Percentiles rank a stretch among this genome's conserved stretches.
Evolutionary conservation across 2,888 invertebrate species (phyloP).

Genomic region (Fabriciana adippe): DNA sequence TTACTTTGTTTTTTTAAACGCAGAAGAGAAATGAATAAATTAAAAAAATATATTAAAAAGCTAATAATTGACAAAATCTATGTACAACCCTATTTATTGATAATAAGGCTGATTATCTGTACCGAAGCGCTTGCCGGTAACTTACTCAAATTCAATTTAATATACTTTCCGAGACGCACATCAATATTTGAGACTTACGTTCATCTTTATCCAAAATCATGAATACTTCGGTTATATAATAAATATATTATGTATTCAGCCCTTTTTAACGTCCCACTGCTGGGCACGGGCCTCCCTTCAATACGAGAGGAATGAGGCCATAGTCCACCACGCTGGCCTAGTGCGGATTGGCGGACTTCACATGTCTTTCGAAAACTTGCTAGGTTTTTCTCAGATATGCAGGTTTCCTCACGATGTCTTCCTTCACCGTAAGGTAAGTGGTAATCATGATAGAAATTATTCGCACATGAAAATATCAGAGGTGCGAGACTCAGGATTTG

Average conservation of each 20-base stretch:
- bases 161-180: conserved; percentile 15
- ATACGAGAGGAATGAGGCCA: no score
- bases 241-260: background rate
- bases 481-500: no score
- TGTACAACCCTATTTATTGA: conserved; percentile 24
- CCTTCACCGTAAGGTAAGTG: no score
- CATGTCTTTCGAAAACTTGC: background rate
- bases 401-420: no score
- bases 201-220: background rate
- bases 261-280: no score
- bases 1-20: no score
- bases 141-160: conserved; percentile 27
- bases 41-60: background rate
- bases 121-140: conserved; percentile 23
- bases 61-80: no score
- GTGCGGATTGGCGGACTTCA: background rate
- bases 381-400: no score
- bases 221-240: background rate
- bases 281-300: no score
- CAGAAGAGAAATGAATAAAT: background rate
- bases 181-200: conserved; percentile 2
- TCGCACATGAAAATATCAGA: no score
- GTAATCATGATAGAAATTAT: no score
- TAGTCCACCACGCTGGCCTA: background rate
- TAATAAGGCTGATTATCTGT: conserved; percentile 32